phyloP scores from a whole-genome alignment of 2,888 invertebrate genomes.

The Gymnoscelis rufifasciata region DNA sequence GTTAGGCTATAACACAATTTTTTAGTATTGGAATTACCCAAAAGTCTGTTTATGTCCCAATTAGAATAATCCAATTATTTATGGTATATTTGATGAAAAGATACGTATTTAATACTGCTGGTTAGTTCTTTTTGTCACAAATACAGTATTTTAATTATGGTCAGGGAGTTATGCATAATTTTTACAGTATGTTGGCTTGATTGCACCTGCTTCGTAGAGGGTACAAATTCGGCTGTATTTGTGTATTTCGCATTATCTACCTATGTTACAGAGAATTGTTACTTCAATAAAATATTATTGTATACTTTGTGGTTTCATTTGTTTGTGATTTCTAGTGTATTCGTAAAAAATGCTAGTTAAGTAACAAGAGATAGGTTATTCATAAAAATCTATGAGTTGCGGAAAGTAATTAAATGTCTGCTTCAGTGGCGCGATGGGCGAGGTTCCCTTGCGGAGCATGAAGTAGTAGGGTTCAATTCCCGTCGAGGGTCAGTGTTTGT shows the following conservation, averaged over 20 bases:
- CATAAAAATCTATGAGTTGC: too few species aligned
- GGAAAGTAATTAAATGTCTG: too few species aligned
- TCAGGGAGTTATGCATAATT: slow-evolving; percentile 16
- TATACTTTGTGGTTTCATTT: slow-evolving; percentile 27
- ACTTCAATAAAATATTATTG: slow-evolving; percentile 65
- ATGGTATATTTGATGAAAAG: slow-evolving; percentile 10
- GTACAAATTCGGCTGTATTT: slow-evolving; percentile 29
- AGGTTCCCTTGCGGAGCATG: too few species aligned
- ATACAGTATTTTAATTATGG: slow-evolving; percentile 6
- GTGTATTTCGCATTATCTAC: slow-evolving; percentile 19
- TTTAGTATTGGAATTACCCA: background rate
- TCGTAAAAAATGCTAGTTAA: too few species aligned
- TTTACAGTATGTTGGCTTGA: slow-evolving; percentile 12
- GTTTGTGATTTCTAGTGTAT: too few species aligned
- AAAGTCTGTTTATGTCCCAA: background rate
- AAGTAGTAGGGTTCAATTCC: too few species aligned
- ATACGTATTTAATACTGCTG: slow-evolving; percentile 5
- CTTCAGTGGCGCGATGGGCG: too few species aligned
- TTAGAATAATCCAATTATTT: slow-evolving; percentile 3
- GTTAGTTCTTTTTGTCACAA: slow-evolving; percentile 2
- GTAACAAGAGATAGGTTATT: too few species aligned
- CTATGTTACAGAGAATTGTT: slow-evolving; percentile 71
- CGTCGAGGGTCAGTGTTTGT: too few species aligned
- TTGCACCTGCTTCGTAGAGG: slow-evolving; percentile 27
- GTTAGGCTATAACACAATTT: background rate